These are phyloP conservation scores for Protosalanx chinensis DNA, from an alignment of 2,797 vertebrate species.

Conservation along the genomic window DNA sequence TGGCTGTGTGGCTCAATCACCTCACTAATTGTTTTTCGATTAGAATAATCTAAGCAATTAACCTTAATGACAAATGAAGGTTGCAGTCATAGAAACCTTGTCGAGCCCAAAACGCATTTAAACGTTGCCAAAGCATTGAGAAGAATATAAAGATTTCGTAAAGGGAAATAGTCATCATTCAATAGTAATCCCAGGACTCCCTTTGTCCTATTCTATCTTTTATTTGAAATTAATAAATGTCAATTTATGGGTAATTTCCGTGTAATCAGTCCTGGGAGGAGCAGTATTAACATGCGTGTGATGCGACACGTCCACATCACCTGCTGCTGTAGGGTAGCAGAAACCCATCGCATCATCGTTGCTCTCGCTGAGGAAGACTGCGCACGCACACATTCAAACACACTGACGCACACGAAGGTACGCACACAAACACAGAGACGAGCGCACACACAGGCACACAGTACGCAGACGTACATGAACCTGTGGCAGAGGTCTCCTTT, in stretches of 20 bases:
- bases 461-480: no score
- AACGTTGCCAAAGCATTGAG: not conserved
- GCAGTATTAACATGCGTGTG: not conserved
- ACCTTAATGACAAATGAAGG: not conserved
- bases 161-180: not conserved
- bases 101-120: not conserved
- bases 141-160: not conserved
- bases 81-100: not conserved
- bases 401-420: not conserved
- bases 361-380: not conserved
- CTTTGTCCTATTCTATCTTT: not conserved
- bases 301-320: no score
- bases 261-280: not conserved
- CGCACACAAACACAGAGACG: not conserved
- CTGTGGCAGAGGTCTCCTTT: no score
- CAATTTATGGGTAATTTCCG: not conserved
- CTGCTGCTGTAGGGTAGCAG: no score
- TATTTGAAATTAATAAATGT: not conserved
- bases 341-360: not conserved
- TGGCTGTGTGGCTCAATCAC: not conserved
- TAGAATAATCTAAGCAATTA: slow-evolving; percentile 1
- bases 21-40: not conserved
- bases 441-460: no score
- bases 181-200: not conserved
- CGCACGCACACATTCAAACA: not conserved